Base-by-base conservation (phyloP, 2,797 vertebrate species). In the Coendou prehensilis region DNA sequence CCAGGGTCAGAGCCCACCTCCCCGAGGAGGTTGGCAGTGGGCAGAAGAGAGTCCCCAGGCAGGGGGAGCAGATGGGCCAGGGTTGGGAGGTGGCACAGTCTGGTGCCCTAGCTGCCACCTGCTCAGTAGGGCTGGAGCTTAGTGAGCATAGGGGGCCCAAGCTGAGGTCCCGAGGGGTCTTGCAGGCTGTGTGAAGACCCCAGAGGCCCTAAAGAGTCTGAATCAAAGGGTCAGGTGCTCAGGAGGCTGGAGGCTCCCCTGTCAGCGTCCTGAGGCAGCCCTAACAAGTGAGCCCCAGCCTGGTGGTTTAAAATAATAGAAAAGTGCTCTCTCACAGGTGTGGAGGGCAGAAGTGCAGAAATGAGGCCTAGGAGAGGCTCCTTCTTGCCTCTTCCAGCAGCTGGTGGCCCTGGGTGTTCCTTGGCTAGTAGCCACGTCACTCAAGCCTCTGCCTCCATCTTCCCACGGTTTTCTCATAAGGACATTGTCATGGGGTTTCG, bases 191-290 rank as follows among this genome's bases (percentile, higher is more conserved):
- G 4, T 15, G 50, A 41, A 63, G 56, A 59, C 37, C 59, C 92
- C 6, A 0, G 0, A 52, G 28, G 26, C 61, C n/a, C 41, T 0
- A 1, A 75, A 41, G 22, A 28, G 47, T 30, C 56, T 75, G 47
- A 59, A 23, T 20, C 1, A 23, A 45, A 22, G 33, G 78, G 8
- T 47, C n/a, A 8, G 37, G 26, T 11, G 18, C 26, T 64, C 15
- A 3, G 6, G 30, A 52, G 76, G 67, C 41, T 9, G 10, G 33
- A 30, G 4, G 41, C 26, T 37, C 63, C 52, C 0, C 33, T 5
- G 6, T 33, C 9, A 14, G 37, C 59, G 64, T 67, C n/a, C 57
- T 15, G 18, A 47, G n/a, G 45, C 91, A 80, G 17, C 30, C 8
- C 33, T 50, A 22, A n/a, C 28, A 63, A 63, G 71, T 61, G 2